phyloP scores from a whole-genome alignment of 2,888 invertebrate genomes.

The Lycophotia porphyrea region DNA sequence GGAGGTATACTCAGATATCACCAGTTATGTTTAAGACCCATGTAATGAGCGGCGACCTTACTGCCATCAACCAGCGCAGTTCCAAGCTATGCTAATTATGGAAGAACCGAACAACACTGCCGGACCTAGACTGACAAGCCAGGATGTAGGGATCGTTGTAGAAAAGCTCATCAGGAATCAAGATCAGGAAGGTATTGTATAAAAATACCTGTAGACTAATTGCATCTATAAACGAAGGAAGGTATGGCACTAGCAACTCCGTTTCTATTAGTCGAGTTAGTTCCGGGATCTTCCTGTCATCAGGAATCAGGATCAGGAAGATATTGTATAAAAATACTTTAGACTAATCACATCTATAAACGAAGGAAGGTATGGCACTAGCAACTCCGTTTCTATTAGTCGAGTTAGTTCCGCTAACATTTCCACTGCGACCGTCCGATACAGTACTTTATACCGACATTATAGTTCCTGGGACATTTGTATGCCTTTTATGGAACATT shows the following conservation, averaged over 20 bases:
- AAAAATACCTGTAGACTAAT: conserved; percentile 6
- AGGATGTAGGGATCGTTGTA: not conserved
- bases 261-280: conserved; percentile 18
- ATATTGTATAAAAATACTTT: not conserved
- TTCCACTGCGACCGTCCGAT: conserved; percentile 40
- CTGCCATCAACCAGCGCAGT: not conserved
- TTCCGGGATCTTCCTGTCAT: too few relatives aligned
- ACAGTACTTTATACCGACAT: conserved; percentile 63
- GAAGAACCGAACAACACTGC: not conserved
- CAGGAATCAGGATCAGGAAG: not conserved
- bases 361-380: conserved; percentile 19
- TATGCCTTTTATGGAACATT: conserved; percentile 67
- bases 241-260: conserved; percentile 22
- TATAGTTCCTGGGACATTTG: conserved; percentile 61
- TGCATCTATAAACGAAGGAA: not conserved
- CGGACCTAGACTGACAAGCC: not conserved
- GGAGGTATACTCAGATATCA: not conserved
- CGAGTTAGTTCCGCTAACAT: conserved; percentile 41
- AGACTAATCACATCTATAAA: not conserved
- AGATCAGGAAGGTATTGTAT: not conserved
- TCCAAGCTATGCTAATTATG: not conserved
- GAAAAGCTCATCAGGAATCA: not conserved
- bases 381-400: conserved; percentile 12
- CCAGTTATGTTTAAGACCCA: not conserved
- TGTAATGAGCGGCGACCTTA: not conserved